A percentile compares a stretch with the other conserved stretches of the same genome.
Conservation (phyloP, 2,113 vertebrate species). For the Hippocampus zosterae region DNA sequence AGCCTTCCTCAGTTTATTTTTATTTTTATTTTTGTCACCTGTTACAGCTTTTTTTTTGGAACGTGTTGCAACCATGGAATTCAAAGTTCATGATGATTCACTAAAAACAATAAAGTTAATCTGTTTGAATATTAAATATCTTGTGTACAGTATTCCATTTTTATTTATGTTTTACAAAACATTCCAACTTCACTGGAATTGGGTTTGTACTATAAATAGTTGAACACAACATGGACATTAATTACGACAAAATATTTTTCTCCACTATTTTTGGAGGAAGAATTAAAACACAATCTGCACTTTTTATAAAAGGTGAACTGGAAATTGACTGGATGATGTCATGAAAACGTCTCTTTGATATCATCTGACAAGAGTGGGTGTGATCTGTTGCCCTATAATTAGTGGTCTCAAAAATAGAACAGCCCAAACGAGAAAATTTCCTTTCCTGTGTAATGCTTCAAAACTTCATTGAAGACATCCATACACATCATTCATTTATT, state of each 20-base stretch:
- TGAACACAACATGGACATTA: not conserved
- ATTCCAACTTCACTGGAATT: too few relatives aligned
- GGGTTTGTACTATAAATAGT: not conserved
- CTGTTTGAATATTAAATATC: too few relatives aligned
- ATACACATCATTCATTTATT: not conserved
- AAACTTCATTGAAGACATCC: not conserved
- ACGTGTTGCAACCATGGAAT: too few relatives aligned
- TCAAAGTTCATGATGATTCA: too few relatives aligned
- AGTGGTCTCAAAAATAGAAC: not conserved
- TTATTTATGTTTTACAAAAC: too few relatives aligned
- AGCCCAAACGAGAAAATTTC: not conserved
- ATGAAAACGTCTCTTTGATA: not conserved
- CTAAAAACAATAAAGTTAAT: too few relatives aligned
- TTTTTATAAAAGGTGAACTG: not conserved
- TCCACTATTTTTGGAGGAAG: not conserved
- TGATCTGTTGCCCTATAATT: not conserved
- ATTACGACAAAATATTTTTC: not conserved
- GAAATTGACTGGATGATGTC: too few relatives aligned
- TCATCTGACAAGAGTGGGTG: not conserved
- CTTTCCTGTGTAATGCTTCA: not conserved
- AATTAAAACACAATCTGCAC: not conserved
- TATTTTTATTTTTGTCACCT: too few relatives aligned
- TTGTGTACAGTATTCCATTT: too few relatives aligned
- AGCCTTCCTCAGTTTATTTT: too few relatives aligned
- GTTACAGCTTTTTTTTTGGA: too few relatives aligned